These are phyloP conservation scores for Labroides dimidiatus DNA, from an alignment of 2,797 vertebrate genomes.

Conservation along the genomic window DNA sequence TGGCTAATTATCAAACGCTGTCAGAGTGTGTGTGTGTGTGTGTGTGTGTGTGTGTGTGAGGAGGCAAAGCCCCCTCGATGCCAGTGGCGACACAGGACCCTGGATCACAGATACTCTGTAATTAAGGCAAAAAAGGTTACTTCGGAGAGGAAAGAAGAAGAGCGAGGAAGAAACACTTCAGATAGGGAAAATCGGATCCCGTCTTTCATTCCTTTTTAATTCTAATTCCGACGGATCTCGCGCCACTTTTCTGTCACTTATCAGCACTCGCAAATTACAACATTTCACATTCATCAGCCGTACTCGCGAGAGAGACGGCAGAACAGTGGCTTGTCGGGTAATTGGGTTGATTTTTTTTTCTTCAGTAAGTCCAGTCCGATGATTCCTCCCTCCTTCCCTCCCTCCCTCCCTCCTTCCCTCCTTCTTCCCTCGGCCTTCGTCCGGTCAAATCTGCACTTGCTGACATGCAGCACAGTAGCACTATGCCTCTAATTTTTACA, in stretches of 20 bases:
- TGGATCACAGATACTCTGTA: conserved; percentile 70
- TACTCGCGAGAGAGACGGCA: conserved; percentile 50
- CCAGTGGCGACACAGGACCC: conserved; percentile 57
- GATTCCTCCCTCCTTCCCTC: background rate
- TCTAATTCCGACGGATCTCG: conserved; percentile 57
- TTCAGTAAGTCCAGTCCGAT: conserved; percentile 34
- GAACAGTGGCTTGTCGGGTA: conserved; percentile 60
- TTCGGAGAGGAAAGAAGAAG: conserved; percentile 65
- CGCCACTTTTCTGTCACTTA: conserved; percentile 59
- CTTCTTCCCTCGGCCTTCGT: conserved; percentile 22
- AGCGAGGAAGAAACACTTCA: conserved; percentile 30
- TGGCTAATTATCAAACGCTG: conserved; percentile 82
- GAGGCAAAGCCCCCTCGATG: conserved; percentile 33
- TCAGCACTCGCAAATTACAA: conserved; percentile 69
- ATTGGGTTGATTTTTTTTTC: conserved; percentile 66
- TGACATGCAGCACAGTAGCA: conserved; percentile 66
- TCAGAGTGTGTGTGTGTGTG: conserved; percentile 38
- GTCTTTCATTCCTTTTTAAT: conserved; percentile 66
- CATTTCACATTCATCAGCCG: conserved; percentile 67
- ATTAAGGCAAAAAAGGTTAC: conserved; percentile 80
- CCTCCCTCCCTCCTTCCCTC: background rate
- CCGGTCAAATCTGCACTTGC: conserved; percentile 69
- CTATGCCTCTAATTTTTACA: conserved; percentile 75
- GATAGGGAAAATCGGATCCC: conserved; percentile 61
- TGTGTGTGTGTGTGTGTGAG: conserved; percentile 28